Conservation (phyloP, 64 coral and sea anemone species). For the Acropora yongei region DNA sequence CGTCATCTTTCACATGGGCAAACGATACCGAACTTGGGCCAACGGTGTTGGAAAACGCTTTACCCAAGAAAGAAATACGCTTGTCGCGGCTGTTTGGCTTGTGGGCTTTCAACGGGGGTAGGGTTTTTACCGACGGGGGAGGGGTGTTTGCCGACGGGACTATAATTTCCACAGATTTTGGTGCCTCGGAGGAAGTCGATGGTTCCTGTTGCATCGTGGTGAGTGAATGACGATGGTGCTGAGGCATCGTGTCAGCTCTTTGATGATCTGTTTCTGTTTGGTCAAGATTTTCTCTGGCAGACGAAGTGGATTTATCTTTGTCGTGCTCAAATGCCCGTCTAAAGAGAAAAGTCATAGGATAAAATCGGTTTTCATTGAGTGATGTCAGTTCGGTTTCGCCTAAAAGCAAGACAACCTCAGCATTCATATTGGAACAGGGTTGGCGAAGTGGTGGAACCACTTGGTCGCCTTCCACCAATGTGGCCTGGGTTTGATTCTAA, state of each 20-base stretch:
- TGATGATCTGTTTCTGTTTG: not conserved
- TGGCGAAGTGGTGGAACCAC: no score
- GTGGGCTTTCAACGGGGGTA: not conserved
- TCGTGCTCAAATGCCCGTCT: not conserved
- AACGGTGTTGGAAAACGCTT: slow-evolving; percentile 83
- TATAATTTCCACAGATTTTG: not conserved
- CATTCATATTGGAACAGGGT: no score
- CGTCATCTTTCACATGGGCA: slow-evolving; percentile 29
- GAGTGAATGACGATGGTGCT: not conserved
- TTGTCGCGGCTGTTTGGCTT: not conserved
- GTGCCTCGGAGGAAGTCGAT: not conserved
- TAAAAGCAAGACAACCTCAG: no score
- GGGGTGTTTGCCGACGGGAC: not conserved
- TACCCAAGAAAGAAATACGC: slow-evolving; percentile 40
- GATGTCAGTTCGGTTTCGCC: not conserved
- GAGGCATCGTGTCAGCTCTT: not conserved
- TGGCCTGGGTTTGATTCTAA: no score
- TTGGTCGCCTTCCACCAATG: no score
- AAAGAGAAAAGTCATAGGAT: not conserved
- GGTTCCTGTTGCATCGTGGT: not conserved
- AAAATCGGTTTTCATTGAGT: not conserved
- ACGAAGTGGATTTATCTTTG: not conserved
- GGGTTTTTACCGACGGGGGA: not conserved
- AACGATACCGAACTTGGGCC: slow-evolving; percentile 70
- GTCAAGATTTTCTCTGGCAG: not conserved